A percentile compares a stretch with the other conserved stretches of the same genome.
Conservation (phyloP, 2,797 vertebrate genomes). For the Alauda arvensis region DNA sequence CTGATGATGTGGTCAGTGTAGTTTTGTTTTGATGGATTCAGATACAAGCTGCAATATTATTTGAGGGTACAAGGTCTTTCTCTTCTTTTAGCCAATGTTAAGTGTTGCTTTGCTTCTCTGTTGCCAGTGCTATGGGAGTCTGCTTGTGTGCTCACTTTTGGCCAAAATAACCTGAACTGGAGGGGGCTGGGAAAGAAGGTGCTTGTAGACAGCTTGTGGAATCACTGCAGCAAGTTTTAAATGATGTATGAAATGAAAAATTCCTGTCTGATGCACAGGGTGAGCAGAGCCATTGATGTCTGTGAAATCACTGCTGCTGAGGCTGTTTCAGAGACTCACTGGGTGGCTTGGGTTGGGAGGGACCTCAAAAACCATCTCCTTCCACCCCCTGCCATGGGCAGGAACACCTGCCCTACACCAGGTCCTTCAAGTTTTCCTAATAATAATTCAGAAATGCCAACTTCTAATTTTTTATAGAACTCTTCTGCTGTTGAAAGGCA, state of each 20-base stretch:
- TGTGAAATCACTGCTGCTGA: constrained; percentile 4
- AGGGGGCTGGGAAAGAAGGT: background rate
- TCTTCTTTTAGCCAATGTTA: background rate
- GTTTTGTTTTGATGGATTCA: background rate
- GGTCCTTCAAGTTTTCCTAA: constrained; percentile 22
- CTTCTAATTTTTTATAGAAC: constrained; percentile 9
- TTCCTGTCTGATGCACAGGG: constrained; percentile 56
- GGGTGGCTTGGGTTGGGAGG: background rate
- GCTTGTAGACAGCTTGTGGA: constrained; percentile 45
- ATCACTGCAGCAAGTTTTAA: constrained; percentile 65
- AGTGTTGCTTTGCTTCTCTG: background rate
- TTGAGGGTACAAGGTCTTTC: background rate
- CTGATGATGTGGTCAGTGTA: background rate
- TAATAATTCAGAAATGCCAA: constrained; percentile 23
- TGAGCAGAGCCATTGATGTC: background rate
- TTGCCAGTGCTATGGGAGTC: background rate
- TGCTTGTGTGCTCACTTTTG: background rate
- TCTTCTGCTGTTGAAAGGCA: background rate
- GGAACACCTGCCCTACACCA: background rate
- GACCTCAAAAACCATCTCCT: background rate
- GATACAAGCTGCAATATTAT: background rate
- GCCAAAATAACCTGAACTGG: background rate
- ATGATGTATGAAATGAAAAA: constrained; percentile 75
- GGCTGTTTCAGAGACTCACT: background rate
- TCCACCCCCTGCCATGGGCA: background rate